Evolutionary conservation across 1,140 invertebrate species (phyloP).

Genomic region (Halesus radiatus): DNA sequence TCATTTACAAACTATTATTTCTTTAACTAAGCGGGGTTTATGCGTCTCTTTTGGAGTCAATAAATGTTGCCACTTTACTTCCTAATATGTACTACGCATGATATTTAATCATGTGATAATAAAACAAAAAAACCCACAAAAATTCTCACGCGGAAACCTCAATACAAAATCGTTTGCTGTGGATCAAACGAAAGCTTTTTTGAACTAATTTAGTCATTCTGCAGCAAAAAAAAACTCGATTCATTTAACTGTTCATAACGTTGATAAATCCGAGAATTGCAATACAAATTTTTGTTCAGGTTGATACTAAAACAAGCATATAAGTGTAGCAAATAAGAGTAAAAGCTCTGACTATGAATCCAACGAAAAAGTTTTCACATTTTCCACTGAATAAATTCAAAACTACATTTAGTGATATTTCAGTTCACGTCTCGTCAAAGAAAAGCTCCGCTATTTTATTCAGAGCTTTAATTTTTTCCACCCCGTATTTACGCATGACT

Average conservation of each 20-base stretch:
- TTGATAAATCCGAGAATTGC: background rate
- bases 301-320: background rate
- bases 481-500: background rate
- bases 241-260: background rate
- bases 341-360: background rate
- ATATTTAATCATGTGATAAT: no score
- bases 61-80: no score
- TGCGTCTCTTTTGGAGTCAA: no score
- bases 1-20: no score
- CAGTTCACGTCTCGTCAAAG: conserved; percentile 13
- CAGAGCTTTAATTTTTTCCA: background rate
- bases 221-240: background rate
- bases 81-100: no score
- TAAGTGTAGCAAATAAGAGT: background rate
- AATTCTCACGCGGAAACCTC: no score
- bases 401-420: background rate
- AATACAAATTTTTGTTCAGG: background rate
- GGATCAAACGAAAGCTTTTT: background rate
- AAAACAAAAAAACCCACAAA: no score
- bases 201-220: background rate
- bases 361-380: background rate
- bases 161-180: no score
- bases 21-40: no score
- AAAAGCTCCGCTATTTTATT: background rate
- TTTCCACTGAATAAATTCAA: background rate